Percentiles rank a stretch among this genome's conserved stretches.
Conservation (phyloP, 2,888 invertebrate genomes). For the Clanis bilineata region DNA sequence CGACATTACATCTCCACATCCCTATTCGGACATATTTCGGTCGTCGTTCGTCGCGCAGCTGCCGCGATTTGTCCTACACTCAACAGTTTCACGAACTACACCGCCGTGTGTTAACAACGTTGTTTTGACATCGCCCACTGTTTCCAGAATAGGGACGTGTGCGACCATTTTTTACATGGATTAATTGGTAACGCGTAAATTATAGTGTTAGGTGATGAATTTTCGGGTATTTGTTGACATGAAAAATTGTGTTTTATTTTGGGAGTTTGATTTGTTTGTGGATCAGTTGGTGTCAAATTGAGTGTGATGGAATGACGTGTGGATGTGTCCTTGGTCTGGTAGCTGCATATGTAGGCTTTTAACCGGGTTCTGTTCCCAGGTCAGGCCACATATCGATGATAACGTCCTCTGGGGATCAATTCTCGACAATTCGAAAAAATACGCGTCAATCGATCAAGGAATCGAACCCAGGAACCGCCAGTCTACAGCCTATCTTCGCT, state of each 20-base stretch:
- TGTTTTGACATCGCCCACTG: constrained; percentile 72
- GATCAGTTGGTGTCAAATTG: no score
- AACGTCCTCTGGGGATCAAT: no score
- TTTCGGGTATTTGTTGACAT: neutral
- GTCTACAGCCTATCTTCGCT: no score
- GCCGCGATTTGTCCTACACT: constrained; percentile 61
- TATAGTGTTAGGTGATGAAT: neutral
- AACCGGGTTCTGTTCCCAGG: no score
- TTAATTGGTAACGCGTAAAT: constrained; percentile 11
- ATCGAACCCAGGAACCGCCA: no score
- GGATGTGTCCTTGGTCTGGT: neutral
- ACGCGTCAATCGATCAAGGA: no score
- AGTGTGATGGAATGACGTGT: no score
- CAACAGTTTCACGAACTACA: constrained; percentile 46
- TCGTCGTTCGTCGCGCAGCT: constrained; percentile 65
- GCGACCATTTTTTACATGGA: constrained; percentile 15
- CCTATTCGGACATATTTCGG: constrained; percentile 61
- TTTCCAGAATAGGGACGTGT: constrained; percentile 53
- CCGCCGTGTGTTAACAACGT: constrained; percentile 71
- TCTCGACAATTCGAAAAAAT: no score
- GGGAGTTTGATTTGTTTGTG: neutral
- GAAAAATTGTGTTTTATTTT: neutral
- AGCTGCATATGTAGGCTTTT: neutral
- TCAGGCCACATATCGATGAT: no score
- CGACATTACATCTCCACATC: constrained; percentile 30